Percentiles rank a stretch among this genome's conserved stretches.
These are phyloP conservation scores for Globodera rostochiensis DNA, from an alignment of 1,140 invertebrate species.

Conservation along the genomic window DNA sequence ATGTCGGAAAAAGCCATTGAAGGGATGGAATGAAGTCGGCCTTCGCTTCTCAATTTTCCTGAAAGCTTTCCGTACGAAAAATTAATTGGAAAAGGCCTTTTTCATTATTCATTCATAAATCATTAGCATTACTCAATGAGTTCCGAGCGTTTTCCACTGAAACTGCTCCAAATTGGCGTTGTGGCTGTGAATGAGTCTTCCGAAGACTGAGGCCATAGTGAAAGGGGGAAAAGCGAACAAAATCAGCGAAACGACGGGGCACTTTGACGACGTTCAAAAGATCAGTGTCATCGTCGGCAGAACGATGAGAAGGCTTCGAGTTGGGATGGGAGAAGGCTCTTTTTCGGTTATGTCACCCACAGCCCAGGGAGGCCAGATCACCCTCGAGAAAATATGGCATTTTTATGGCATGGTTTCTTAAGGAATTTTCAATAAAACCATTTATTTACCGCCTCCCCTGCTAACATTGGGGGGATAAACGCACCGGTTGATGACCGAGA, in stretches of 20 bases:
- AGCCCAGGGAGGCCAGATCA: no score
- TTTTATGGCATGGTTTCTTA: no score
- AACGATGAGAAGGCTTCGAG: not conserved
- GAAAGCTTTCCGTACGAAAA: not conserved
- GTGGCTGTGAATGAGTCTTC: not conserved
- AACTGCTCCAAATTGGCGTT: not conserved
- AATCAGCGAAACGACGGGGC: not conserved
- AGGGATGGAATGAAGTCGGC: not conserved
- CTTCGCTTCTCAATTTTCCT: not conserved
- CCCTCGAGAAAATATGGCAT: no score
- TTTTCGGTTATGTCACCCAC: no score
- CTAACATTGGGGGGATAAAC: not conserved
- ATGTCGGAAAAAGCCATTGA: not conserved
- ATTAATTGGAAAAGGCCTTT: not conserved
- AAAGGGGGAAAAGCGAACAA: not conserved
- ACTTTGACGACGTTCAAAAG: not conserved
- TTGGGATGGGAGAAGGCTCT: no score
- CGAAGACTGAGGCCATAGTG: not conserved
- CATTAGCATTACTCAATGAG: not conserved
- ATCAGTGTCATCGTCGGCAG: not conserved
- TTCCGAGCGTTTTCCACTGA: not conserved
- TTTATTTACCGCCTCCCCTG: not conserved
- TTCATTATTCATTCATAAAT: no score
- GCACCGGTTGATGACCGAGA: not conserved
- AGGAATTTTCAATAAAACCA: not conserved